Evolutionary conservation across 2,888 invertebrate genomes (phyloP).

Genomic region (Nephrotoma guestfalica): DNA sequence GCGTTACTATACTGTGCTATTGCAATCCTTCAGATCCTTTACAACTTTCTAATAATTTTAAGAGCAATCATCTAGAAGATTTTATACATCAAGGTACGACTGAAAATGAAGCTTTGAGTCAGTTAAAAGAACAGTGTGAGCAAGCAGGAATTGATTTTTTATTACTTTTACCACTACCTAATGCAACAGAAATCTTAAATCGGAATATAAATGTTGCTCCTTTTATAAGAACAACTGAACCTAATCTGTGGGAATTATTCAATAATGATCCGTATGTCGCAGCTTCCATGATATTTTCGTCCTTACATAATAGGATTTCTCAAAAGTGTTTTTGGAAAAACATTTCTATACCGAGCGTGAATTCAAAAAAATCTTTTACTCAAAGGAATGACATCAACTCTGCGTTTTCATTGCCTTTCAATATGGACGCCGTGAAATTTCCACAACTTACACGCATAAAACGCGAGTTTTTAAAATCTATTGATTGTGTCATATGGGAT

Average conservation of each 20-base stretch:
- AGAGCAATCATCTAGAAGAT: neutral
- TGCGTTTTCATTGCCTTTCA: no score
- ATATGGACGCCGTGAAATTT: no score
- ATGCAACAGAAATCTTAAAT: neutral
- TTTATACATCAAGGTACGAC: neutral
- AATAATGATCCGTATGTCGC: no score
- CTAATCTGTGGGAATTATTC: neutral
- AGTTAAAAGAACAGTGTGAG: neutral
- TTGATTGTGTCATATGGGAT: no score
- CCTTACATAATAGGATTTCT: no score
- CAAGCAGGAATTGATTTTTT: neutral
- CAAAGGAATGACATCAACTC: no score
- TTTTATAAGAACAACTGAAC: neutral
- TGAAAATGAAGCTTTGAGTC: neutral
- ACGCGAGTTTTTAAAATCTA: no score
- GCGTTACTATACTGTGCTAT: neutral
- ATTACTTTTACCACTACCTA: neutral
- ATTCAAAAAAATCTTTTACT: no score
- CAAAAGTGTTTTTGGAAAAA: no score
- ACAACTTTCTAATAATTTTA: neutral
- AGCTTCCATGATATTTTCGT: no score
- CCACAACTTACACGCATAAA: no score
- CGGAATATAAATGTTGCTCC: neutral
- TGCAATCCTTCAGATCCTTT: neutral
- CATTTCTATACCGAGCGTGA: no score